Conservation (phyloP, 1,140 invertebrate species). For the Drosophila parabipectinata region DNA sequence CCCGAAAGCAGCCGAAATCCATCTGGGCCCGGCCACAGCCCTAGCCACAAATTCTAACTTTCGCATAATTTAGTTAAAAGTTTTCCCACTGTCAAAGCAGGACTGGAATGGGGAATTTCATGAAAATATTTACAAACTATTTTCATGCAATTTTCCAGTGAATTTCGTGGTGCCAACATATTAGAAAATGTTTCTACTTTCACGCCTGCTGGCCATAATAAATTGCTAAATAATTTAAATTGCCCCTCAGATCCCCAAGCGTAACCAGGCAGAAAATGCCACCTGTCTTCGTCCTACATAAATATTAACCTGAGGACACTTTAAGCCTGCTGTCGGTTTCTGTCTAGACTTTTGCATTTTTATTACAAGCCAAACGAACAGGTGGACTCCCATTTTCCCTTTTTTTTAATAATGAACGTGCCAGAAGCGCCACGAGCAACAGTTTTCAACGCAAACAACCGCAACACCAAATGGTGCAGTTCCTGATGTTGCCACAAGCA, state of each 20-base stretch:
- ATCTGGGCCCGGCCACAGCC: background rate
- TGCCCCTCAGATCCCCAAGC: slow-evolving; percentile 24
- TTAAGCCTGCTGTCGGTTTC: slow-evolving; percentile 22
- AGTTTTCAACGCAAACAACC: slow-evolving; percentile 35
- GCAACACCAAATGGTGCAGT: slow-evolving; percentile 36
- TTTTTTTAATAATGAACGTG: slow-evolving; percentile 45
- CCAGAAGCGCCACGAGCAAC: slow-evolving; percentile 36
- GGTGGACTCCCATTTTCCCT: slow-evolving; percentile 1
- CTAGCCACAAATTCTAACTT: slow-evolving; percentile 33
- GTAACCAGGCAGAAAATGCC: slow-evolving; percentile 34
- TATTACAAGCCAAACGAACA: slow-evolving; percentile 19
- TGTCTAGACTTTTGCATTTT: slow-evolving; percentile 54
- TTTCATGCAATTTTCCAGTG: slow-evolving; percentile 56
- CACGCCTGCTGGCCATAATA: slow-evolving; percentile 29
- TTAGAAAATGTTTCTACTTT: slow-evolving; percentile 24
- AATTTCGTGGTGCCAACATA: slow-evolving; percentile 46
- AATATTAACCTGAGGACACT: slow-evolving; percentile 42
- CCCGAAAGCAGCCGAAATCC: slow-evolving; percentile 10
- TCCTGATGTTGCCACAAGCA: slow-evolving; percentile 38
- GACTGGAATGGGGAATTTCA: slow-evolving; percentile 11
- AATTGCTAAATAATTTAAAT: slow-evolving; percentile 67
- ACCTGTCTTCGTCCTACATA: slow-evolving; percentile 35
- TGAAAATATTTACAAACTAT: slow-evolving; percentile 43
- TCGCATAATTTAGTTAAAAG: slow-evolving; percentile 57
- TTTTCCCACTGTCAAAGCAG: slow-evolving; percentile 22